These are phyloP conservation scores for Parus major DNA, from an alignment of 2,113 vertebrate species.

Conservation along the genomic window DNA sequence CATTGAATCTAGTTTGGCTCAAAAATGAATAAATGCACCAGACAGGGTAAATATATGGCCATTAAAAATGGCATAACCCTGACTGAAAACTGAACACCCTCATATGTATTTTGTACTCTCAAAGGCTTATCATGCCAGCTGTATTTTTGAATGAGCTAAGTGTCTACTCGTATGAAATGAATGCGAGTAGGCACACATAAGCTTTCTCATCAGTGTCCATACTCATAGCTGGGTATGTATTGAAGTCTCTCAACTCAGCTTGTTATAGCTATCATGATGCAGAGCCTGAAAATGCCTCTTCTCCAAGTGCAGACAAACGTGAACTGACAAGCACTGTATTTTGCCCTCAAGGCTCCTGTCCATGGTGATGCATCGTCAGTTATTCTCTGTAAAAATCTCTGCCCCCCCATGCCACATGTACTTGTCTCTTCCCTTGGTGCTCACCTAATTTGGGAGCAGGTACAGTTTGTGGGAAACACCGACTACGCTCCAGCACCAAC, in stretches of 20 bases:
- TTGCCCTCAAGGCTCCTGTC: slow-evolving; percentile 74
- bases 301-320: slow-evolving; percentile 51
- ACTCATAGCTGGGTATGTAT: not conserved
- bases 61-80: slow-evolving; percentile 64
- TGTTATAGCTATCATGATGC: slow-evolving; percentile 58
- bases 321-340: slow-evolving; percentile 72
- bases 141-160: slow-evolving; percentile 62
- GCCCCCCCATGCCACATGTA: not conserved
- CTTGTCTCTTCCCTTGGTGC: not conserved
- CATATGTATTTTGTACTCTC: slow-evolving; percentile 37
- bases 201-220: slow-evolving; percentile 58
- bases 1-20: slow-evolving; percentile 42
- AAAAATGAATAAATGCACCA: slow-evolving; percentile 61
- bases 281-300: slow-evolving; percentile 61
- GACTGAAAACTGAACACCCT: slow-evolving; percentile 56
- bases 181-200: slow-evolving; percentile 48
- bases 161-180: slow-evolving; percentile 56
- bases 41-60: slow-evolving; percentile 46
- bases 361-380: slow-evolving; percentile 31
- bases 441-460: not conserved
- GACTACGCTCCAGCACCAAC: not conserved
- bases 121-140: slow-evolving; percentile 61
- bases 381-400: slow-evolving; percentile 37
- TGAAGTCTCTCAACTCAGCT: slow-evolving; percentile 62
- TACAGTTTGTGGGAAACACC: not conserved